phyloP scores from a whole-genome alignment of 2,888 invertebrate species.

The Dasysyrphus albostriatus region DNA sequence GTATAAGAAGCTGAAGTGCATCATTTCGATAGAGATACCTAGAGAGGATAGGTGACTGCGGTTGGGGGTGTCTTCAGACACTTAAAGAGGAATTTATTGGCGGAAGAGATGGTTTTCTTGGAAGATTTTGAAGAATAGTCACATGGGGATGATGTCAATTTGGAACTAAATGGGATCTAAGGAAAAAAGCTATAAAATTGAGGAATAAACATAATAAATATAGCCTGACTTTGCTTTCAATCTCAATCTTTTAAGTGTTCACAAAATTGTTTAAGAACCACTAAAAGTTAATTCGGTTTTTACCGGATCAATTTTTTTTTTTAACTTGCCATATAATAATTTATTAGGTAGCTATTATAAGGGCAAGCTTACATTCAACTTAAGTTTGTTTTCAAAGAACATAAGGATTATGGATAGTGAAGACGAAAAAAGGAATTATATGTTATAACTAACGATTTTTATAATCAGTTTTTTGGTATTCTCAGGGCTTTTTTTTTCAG shows the following conservation, averaged over 20 bases:
- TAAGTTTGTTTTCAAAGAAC: no score
- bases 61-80: neutral
- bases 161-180: constrained; percentile 12
- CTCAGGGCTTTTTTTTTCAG: no score
- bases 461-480: no score
- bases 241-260: constrained; percentile 11
- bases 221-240: constrained; percentile 2
- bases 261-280: neutral
- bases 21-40: constrained; percentile 7
- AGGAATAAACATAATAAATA: neutral
- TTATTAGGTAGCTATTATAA: neutral
- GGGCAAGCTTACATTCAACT: neutral
- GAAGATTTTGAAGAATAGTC: constrained; percentile 18
- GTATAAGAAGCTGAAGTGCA: constrained; percentile 49
- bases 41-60: neutral
- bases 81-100: constrained; percentile 32
- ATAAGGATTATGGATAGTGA: no score
- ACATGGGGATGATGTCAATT: constrained; percentile 1
- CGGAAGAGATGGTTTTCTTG: constrained; percentile 19
- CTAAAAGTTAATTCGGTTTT: neutral
- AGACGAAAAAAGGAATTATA: no score
- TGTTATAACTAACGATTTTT: no score
- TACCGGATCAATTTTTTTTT: neutral
- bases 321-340: neutral
- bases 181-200: neutral